Base-by-base conservation (phyloP, 2,888 invertebrate species). In the Dichetophora obliterata region DNA sequence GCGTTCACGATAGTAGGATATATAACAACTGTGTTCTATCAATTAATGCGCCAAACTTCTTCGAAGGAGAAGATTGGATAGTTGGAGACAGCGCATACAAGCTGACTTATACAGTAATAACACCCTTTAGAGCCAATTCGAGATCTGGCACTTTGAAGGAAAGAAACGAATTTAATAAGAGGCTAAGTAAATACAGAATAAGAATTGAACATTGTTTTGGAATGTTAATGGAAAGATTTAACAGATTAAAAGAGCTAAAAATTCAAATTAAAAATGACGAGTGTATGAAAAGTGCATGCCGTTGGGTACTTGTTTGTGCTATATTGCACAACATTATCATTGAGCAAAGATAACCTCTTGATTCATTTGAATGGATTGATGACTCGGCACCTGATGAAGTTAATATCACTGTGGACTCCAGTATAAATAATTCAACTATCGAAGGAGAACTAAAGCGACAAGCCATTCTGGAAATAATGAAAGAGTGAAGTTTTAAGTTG, bases 61-160 rank as follows among this genome's bases (percentile, higher is more conserved):
- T 81, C 6, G 75, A 52, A 14, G 78, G 80, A 27, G 68, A 48
- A 27, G 61, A 79, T 59, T 79, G 79, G 79, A 22, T 78, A 14
- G 77, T 73, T 34, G 81, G 75, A 11, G 80, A 81, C 63, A 78
- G 78, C 61, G 75, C 77, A n/a, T 75, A 77, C 31, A 74, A 70
- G 65, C 54, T 75, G n/a, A 63, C 75, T 57, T 75, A 74, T 22
- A 16, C 61, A 61, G 31, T 31, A 3, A 31, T 31, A 31, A 31
- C 31, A 31, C 61, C 24, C 5, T 61, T 22, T 24, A 61, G 61
- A 61, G 6, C 61, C 6, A 61, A 61, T 22, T 61, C 61, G 5
- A 61, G 6, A 11, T 27, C 6, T 22, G 22, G 22, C 5, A 61
- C 61, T 61, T 11, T 61, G 5, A 5, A 31, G 24, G 1, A 61